Conservation (phyloP, 2,797 vertebrate species). For the Sebastes minor region DNA sequence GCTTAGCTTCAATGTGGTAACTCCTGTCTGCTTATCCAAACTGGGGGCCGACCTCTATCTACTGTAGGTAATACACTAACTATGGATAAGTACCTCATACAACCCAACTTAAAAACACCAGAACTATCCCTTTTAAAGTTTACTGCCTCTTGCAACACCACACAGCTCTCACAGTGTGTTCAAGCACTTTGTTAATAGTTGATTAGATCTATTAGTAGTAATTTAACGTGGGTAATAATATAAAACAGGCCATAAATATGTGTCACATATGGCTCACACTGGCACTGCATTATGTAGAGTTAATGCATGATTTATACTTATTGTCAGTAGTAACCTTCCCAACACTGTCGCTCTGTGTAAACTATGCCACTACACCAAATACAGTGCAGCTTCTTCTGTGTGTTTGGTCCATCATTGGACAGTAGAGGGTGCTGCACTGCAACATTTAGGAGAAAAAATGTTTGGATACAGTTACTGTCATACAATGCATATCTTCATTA, state of each 20-base stretch:
- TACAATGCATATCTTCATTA: background rate
- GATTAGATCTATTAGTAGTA: background rate
- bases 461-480: background rate
- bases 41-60: too few relatives aligned
- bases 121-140: background rate
- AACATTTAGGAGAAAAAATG: conserved; percentile 20
- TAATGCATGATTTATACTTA: background rate
- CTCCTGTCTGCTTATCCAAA: too few relatives aligned
- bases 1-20: too few relatives aligned
- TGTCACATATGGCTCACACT: background rate
- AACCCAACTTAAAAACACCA: too few relatives aligned
- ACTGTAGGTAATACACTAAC: too few relatives aligned
- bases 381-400: background rate
- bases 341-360: background rate
- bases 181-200: background rate
- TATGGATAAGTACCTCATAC: too few relatives aligned
- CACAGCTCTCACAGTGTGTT: background rate
- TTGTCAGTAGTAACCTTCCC: background rate
- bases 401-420: conserved; percentile 6
- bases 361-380: background rate
- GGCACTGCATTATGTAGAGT: background rate
- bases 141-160: background rate
- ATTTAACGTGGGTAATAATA: background rate
- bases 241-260: background rate
- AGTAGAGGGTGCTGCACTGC: conserved; percentile 74